Percentiles rank a stretch among this genome's conserved stretches.
Evolutionary conservation across 2,797 vertebrate genomes (phyloP).

Genomic region (Microctenopoma steveboyesi): DNA sequence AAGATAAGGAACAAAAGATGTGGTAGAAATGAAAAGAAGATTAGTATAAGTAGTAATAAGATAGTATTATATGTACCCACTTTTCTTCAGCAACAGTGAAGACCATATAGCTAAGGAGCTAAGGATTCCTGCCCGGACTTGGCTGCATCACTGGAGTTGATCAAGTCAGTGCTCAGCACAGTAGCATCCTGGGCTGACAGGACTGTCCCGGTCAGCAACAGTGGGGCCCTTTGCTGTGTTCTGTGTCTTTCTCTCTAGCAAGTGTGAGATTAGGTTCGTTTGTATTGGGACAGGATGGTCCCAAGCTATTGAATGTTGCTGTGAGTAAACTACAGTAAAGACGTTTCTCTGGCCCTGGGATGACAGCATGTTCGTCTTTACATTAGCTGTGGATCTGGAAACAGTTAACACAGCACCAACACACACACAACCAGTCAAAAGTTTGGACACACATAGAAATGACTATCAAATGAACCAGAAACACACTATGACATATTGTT

Average conservation of each 20-base stretch:
- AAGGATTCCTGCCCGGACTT: slow-evolving; percentile 10
- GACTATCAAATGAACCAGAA: too few relatives aligned
- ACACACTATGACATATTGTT: too few relatives aligned
- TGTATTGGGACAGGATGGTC: slow-evolving; percentile 1
- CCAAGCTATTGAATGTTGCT: not conserved
- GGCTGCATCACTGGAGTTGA: slow-evolving; percentile 50
- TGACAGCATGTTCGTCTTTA: not conserved
- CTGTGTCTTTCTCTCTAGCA: slow-evolving; percentile 17
- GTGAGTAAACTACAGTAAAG: not conserved
- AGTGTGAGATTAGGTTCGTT: slow-evolving; percentile 6
- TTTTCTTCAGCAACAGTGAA: slow-evolving; percentile 18
- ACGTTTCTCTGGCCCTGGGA: not conserved
- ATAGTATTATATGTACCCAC: slow-evolving; percentile 29
- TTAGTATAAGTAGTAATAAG: not conserved
- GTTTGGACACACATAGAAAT: too few relatives aligned
- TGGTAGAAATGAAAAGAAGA: slow-evolving; percentile 48
- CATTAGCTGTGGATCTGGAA: not conserved
- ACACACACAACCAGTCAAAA: not conserved
- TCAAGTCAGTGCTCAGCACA: slow-evolving; percentile 36
- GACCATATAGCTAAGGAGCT: slow-evolving; percentile 9
- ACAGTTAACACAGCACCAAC: slow-evolving; percentile 8
- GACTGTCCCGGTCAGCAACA: slow-evolving; percentile 23
- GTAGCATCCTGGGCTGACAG: slow-evolving; percentile 20
- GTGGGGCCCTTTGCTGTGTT: slow-evolving; percentile 8
- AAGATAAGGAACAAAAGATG: slow-evolving; percentile 66